Conservation (phyloP, 2,888 invertebrate genomes). For the Andrena praecox region DNA sequence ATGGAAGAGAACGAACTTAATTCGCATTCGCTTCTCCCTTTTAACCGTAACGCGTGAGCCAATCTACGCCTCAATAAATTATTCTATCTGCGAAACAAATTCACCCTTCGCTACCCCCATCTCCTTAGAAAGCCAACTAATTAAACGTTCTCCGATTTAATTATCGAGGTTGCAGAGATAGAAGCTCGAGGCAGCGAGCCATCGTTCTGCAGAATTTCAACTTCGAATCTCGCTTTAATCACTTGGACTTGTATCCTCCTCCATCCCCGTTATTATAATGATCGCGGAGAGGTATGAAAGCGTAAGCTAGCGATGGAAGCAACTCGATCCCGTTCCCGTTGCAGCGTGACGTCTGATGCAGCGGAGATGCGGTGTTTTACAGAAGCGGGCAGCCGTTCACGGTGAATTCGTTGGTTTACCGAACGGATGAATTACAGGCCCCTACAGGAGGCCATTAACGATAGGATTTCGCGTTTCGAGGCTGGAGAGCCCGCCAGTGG, state of each 20-base stretch:
- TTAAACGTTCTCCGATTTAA: neutral
- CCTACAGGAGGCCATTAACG: neutral
- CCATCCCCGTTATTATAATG: neutral
- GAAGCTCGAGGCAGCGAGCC: too few relatives aligned
- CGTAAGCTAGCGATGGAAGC: neutral
- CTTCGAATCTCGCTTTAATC: neutral
- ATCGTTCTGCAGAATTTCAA: too few relatives aligned
- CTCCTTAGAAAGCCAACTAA: neutral
- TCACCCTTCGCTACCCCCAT: neutral
- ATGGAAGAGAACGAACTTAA: constrained; percentile 70
- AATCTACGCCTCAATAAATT: constrained; percentile 38
- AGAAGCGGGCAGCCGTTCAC: constrained; percentile 25
- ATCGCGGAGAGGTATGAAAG: neutral
- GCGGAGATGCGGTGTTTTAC: neutral
- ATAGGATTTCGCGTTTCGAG: neutral
- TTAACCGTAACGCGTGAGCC: constrained; percentile 30
- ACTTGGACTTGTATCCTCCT: neutral
- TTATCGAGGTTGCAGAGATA: neutral
- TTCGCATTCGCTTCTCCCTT: constrained; percentile 72
- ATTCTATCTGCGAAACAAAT: constrained; percentile 22
- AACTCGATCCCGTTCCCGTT: neutral
- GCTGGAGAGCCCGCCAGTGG: neutral
- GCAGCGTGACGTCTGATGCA: neutral
- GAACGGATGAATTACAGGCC: neutral
- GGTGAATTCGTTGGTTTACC: constrained; percentile 33